A percentile compares a stretch with the other conserved stretches of the same genome.
Evolutionary conservation across 2,113 vertebrate species (phyloP).

Genomic region (Mus pahari): DNA sequence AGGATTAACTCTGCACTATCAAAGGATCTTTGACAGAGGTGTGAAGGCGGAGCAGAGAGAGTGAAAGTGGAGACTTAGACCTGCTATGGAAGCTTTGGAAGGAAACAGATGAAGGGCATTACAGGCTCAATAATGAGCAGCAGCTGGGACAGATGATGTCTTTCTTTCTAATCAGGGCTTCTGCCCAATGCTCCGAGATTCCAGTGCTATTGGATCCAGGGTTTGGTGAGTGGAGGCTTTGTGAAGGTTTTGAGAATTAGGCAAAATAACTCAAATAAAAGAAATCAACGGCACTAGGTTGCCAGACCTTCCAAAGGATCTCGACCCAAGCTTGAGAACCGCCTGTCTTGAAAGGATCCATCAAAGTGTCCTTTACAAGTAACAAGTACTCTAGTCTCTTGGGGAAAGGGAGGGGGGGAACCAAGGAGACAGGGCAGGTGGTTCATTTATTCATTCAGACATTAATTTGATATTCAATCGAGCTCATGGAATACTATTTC

Average conservation of each 20-base stretch:
- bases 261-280: slow-evolving; percentile 17
- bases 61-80: background rate
- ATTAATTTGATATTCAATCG: background rate
- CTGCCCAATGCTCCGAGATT: background rate
- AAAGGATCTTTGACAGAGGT: slow-evolving; percentile 34
- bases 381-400: background rate
- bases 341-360: no score
- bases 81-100: slow-evolving; percentile 1
- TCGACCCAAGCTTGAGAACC: background rate
- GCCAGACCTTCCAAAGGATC: background rate
- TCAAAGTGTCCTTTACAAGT: background rate
- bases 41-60: background rate
- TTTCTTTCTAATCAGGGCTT: slow-evolving; percentile 9
- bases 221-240: background rate
- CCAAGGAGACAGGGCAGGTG: background rate
- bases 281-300: slow-evolving; percentile 7
- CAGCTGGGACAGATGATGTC: background rate
- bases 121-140: background rate
- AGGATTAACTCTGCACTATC: slow-evolving; percentile 25
- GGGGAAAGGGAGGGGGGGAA: background rate
- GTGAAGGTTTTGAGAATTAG: background rate
- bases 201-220: background rate
- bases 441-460: background rate
- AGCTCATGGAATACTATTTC: background rate
- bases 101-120: background rate